These are phyloP conservation scores for Dicranocentrus wangi DNA, from an alignment of 2,888 invertebrate genomes.

Conservation along the genomic window DNA sequence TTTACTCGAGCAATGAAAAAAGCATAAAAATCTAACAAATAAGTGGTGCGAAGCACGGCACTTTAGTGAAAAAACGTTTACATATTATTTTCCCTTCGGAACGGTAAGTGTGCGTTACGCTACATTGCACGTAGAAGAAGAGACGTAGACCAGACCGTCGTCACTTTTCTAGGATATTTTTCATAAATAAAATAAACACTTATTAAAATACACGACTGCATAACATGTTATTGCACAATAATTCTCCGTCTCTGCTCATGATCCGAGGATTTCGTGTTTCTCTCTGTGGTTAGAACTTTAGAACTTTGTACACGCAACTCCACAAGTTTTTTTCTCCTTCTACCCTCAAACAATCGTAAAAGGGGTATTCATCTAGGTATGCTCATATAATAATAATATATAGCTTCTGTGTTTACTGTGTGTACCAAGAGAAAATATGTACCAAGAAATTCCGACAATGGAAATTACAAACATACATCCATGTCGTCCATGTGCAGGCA, in stretches of 20 bases:
- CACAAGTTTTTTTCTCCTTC: conserved; percentile 16
- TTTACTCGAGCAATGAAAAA: conserved; percentile 16
- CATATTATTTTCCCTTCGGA: too few species aligned
- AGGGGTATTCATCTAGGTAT: not conserved
- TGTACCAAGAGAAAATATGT: too few species aligned
- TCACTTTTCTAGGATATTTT: not conserved
- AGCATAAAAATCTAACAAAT: conserved; percentile 29
- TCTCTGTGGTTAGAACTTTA: conserved; percentile 29
- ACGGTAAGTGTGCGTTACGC: conserved; percentile 9
- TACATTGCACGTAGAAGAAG: not conserved
- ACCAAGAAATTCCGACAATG: too few species aligned
- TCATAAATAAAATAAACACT: conserved; percentile 15
- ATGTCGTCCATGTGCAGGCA: too few species aligned
- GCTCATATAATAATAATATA: too few species aligned
- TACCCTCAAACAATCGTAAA: conserved; percentile 33
- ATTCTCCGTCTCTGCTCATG: not conserved
- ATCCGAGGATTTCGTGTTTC: conserved; percentile 13
- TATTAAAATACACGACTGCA: conserved; percentile 13
- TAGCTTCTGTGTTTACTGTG: too few species aligned
- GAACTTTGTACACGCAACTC: conserved; percentile 34
- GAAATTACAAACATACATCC: too few species aligned
- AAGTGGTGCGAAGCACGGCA: conserved; percentile 4
- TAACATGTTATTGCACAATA: conserved; percentile 32
- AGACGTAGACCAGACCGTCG: not conserved
- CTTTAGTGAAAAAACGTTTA: not conserved